These are phyloP conservation scores for Ctenochaetus hawaiiensis DNA, from an alignment of 2,797 vertebrate genomes.

Conservation along the genomic window DNA sequence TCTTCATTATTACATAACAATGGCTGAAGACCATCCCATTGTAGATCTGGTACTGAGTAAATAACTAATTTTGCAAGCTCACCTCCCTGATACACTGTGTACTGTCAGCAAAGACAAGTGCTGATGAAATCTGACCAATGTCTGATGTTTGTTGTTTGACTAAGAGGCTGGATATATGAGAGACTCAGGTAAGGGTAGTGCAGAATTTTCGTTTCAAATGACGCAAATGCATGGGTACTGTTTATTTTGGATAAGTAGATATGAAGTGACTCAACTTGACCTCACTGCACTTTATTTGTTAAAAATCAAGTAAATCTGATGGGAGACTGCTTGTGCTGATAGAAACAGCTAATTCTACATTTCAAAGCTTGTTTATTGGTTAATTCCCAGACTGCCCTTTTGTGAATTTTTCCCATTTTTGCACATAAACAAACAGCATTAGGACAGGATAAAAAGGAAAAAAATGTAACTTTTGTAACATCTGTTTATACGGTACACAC, in stretches of 20 bases:
- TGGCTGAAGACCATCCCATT: constrained; percentile 35
- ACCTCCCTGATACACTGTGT: constrained; percentile 11
- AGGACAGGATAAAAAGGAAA: neutral
- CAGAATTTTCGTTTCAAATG: neutral
- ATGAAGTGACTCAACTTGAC: neutral
- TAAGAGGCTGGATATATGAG: neutral
- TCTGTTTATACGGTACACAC: neutral
- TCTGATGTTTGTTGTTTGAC: constrained; percentile 23
- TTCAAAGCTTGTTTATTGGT: neutral
- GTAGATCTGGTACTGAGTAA: constrained; percentile 26
- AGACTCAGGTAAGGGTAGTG: neutral
- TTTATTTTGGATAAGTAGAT: neutral
- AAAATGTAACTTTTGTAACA: neutral
- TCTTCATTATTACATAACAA: constrained; percentile 51
- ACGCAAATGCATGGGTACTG: neutral
- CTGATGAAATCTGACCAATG: constrained; percentile 23
- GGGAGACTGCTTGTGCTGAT: neutral
- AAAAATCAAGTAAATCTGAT: neutral
- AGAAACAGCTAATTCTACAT: neutral
- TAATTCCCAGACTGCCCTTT: neutral
- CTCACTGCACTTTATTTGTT: neutral
- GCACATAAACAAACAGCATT: neutral
- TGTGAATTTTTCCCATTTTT: neutral
- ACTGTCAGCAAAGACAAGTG: constrained; percentile 34
- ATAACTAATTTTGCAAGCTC: constrained; percentile 14